These are phyloP conservation scores for Pangasius djambal DNA, from an alignment of 2,797 vertebrate genomes.

Conservation along the genomic window DNA sequence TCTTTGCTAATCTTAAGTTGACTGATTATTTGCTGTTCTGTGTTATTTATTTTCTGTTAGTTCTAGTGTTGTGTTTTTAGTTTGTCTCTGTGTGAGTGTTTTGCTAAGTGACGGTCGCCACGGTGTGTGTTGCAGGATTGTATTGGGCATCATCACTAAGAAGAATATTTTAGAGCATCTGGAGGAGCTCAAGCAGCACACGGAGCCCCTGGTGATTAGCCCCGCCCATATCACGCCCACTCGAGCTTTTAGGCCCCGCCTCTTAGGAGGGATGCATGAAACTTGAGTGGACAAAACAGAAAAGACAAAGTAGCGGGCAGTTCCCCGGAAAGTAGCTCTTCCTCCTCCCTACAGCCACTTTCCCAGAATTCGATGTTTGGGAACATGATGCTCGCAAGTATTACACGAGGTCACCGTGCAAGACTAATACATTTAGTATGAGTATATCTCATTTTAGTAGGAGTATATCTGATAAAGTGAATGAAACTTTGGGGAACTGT, in stretches of 20 bases:
- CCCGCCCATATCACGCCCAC: constrained; percentile 83
- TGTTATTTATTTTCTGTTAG: constrained; percentile 57
- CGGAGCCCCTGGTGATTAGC: constrained; percentile 98
- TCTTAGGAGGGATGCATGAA: constrained; percentile 86
- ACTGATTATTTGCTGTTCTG: constrained; percentile 46
- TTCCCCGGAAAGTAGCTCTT: constrained; percentile 55
- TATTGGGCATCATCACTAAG: constrained; percentile 99
- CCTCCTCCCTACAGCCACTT: constrained; percentile 3
- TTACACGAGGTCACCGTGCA: constrained; percentile 11
- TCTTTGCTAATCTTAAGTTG: constrained; percentile 39
- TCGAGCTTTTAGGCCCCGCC: constrained; percentile 79
- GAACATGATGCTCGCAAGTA: constrained; percentile 1
- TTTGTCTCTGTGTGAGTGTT: constrained; percentile 67
- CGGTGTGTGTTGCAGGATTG: constrained; percentile 99
- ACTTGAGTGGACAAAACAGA: constrained; percentile 75
- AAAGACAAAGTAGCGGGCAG: constrained; percentile 58
- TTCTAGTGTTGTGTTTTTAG: constrained; percentile 50
- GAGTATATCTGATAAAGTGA: not conserved
- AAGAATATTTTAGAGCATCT: constrained; percentile 99
- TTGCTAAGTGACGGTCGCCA: constrained; percentile 88
- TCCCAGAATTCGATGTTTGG: constrained; percentile 7
- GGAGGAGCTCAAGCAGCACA: constrained; percentile 98
- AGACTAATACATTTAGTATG: not conserved
- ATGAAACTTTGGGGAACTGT: constrained; percentile 18
- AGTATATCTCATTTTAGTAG: not conserved